Conservation (phyloP, 2,888 invertebrate species). For the Morpho helenor region DNA sequence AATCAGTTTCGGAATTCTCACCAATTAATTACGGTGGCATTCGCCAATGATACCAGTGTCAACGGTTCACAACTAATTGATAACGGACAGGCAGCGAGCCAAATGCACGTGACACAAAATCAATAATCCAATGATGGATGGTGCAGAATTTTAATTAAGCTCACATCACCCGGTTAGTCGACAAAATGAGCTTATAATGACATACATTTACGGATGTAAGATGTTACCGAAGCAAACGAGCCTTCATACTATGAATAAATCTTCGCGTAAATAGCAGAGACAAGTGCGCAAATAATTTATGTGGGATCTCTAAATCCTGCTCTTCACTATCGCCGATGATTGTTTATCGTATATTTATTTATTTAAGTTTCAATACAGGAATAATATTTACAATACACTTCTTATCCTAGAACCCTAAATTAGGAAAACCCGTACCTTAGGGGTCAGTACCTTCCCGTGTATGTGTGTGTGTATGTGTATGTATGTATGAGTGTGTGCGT, state of each 20-base stretch:
- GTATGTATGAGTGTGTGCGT: too few relatives aligned
- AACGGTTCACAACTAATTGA: conserved; percentile 55
- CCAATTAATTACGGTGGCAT: conserved; percentile 23
- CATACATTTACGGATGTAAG: conserved; percentile 27
- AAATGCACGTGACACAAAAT: conserved; percentile 70
- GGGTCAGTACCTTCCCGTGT: too few relatives aligned
- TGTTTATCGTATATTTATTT: too few relatives aligned
- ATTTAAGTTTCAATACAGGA: too few relatives aligned
- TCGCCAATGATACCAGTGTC: conserved; percentile 34
- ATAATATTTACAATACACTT: too few relatives aligned
- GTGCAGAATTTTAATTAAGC: conserved; percentile 72
- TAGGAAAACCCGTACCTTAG: too few relatives aligned
- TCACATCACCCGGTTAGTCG: conserved; percentile 65
- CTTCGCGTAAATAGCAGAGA: conserved; percentile 16
- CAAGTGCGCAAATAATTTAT: conserved; percentile 11
- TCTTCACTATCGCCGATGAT: too few relatives aligned
- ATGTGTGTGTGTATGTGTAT: too few relatives aligned
- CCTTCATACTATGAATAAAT: conserved; percentile 22
- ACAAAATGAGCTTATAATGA: conserved; percentile 71
- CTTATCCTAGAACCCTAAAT: too few relatives aligned
- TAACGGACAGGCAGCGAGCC: conserved; percentile 52
- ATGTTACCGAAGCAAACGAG: conserved; percentile 28
- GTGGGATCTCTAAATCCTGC: too few relatives aligned
- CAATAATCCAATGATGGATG: conserved; percentile 72
- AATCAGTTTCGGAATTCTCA: conserved; percentile 15